These are phyloP conservation scores for Conistra vaccinii DNA, from an alignment of 2,888 invertebrate genomes.

Conservation along the genomic window DNA sequence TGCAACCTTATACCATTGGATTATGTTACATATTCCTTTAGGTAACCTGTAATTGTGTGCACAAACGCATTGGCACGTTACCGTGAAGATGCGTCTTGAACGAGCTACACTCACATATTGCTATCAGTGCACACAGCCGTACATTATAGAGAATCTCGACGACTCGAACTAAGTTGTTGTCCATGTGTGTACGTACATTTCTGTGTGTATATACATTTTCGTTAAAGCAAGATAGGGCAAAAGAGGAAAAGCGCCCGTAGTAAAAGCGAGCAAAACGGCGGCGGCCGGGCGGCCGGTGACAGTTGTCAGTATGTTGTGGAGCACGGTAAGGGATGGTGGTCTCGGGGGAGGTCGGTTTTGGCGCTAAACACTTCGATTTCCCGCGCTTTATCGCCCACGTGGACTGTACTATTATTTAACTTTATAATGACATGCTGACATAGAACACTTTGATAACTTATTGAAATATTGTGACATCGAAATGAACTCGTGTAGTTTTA, in stretches of 20 bases:
- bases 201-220: constrained; percentile 84
- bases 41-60: constrained; percentile 77
- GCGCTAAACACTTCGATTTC: constrained; percentile 83
- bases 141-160: constrained; percentile 63
- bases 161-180: constrained; percentile 77
- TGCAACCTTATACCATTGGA: constrained; percentile 70
- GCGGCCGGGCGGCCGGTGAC: constrained; percentile 80
- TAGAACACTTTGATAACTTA: constrained; percentile 67
- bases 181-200: constrained; percentile 81
- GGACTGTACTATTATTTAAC: constrained; percentile 70
- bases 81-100: constrained; percentile 80
- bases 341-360: constrained; percentile 77
- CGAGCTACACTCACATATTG: constrained; percentile 72
- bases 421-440: constrained; percentile 69
- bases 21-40: constrained; percentile 73
- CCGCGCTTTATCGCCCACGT: constrained; percentile 83
- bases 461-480: constrained; percentile 68
- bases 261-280: constrained; percentile 85
- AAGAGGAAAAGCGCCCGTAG: constrained; percentile 86
- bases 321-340: constrained; percentile 84
- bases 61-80: constrained; percentile 77
- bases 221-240: constrained; percentile 86
- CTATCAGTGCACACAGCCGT: constrained; percentile 68
- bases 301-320: constrained; percentile 86
- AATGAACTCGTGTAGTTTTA: constrained; percentile 73